Evolutionary conservation across 2,797 vertebrate genomes (phyloP), one percentile per base, ranked within the genome.

Genomic region (Todus mexicanus): DNA sequence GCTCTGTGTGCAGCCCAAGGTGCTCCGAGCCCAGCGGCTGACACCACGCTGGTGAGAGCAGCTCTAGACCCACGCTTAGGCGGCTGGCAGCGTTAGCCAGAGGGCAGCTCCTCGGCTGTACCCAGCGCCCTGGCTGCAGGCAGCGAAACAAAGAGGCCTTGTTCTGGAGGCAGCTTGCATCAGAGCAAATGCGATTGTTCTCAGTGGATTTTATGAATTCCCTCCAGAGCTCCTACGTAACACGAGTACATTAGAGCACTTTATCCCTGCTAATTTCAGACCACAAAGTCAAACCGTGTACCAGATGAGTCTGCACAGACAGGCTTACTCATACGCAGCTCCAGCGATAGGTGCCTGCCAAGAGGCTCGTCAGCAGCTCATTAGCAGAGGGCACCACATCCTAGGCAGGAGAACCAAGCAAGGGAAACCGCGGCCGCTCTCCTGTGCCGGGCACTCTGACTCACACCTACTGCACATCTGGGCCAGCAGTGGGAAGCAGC

Each of bases 191-290:
- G 86, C 40, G 69, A 90, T 95, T 95, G 88, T 95, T 94, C 68
- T 92, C 86, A 70, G 73, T 17, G 16, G 93, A 89, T 95, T 90
- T 84, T 38, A 89, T 76, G 56, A 95, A 90, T 85, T 94, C 93
- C 75, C 78, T 89, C 75, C 69, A n/a, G 89, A 87, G 84, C 19
- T 90, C 84, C 60, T 74, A 80, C 38, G 61, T 94, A 93, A 95
- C 61, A 11, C 43, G 57, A 82, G 80, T 63, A 27, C 68, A 87
- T 93, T 89, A 93, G 75, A 83, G 57, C 78, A 76, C 78, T 93
- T 95, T 61, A 95, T 95, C 95, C 91, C 75, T 93, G 89, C 89
- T 93, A 94, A 96, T 93, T 95, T 91, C 89, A 85, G 92, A 15
- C 53, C 40, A 33, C 94, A 83, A 91, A 96, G 87, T 95, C 93